Evolutionary conservation across 2,113 vertebrate genomes (phyloP), one percentile per base, ranked within the genome.

Genomic region (Stictonetta naevosa): DNA sequence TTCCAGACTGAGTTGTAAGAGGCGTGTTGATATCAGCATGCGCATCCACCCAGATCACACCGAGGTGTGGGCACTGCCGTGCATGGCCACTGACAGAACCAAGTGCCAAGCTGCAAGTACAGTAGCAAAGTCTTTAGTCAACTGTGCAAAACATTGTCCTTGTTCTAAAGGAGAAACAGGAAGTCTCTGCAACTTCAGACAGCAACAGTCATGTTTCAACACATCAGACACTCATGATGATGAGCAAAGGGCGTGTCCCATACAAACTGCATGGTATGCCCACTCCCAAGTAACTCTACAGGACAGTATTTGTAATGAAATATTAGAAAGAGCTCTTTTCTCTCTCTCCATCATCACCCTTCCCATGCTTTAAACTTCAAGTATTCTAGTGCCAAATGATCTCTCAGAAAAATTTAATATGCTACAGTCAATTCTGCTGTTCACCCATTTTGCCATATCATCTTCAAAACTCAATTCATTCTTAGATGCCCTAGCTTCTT

Each of bases 21-120:
- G 99, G 99, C 1, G 99, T 99, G 92, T 99, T 99, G 58, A 99
- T 97, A 64, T 99, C 99, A 8, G 99, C 98, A 4, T 99, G 99
- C 4, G 99, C 99, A 42, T 99, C 99, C 38, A 99, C 99, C 99
- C 99, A 99, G 95, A 99, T 99, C 67, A 99, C 97, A 74, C 99
- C 98, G 13, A 99, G 98, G 94, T 99, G 98, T 7, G 99, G 99
- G 94, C 98, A 98, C 87, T 99, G 99, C 94, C 93, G 98, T 59
- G 99, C 98, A 0, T 99, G 99, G 48, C 99, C 99, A 7, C 96
- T 98, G 94, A 99, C 98, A 14, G 99, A 99, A 36, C 99, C 99
- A 13, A 99, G 98, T 4, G 98, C 99, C 89, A 99, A 98, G 97
- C 99, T 99, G 95, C 40, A 97, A 96, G 34, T 28, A 96, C 31